Evolutionary conservation across 2,888 invertebrate genomes (phyloP).

Genomic region (Yponomeuta sedellus): DNA sequence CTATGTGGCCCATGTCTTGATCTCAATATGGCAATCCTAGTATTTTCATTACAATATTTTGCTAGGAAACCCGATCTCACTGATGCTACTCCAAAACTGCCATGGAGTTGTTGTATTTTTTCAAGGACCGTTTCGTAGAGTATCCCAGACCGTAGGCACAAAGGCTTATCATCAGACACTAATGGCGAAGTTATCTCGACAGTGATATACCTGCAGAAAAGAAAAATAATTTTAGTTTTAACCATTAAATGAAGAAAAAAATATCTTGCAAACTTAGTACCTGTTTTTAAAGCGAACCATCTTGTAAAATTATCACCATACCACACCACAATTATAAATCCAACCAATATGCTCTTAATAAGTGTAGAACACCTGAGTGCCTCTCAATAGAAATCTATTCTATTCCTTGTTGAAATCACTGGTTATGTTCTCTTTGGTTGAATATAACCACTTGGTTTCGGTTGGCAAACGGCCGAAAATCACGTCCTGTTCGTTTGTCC

Average conservation of each 20-base stretch:
- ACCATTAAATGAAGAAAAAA: background rate
- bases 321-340: too few relatives aligned
- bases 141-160: constrained; percentile 68
- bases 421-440: too few relatives aligned
- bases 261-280: constrained; percentile 27
- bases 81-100: constrained; percentile 85
- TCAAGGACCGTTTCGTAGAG: constrained; percentile 76
- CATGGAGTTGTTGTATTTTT: constrained; percentile 82
- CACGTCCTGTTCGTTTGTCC: too few relatives aligned
- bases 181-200: constrained; percentile 77
- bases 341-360: too few relatives aligned
- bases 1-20: constrained; percentile 85
- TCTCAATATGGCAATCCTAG: constrained; percentile 84
- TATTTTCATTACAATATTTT: constrained; percentile 87
- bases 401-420: too few relatives aligned
- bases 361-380: too few relatives aligned
- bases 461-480: too few relatives aligned
- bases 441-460: too few relatives aligned
- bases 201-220: constrained; percentile 79
- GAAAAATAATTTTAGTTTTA: background rate
- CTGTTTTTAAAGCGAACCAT: constrained; percentile 83
- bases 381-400: too few relatives aligned
- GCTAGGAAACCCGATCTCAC: constrained; percentile 83
- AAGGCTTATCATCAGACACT: constrained; percentile 62
- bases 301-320: background rate